Evolutionary conservation across 2,888 invertebrate species (phyloP).

Genomic region (Pecten maximus): DNA sequence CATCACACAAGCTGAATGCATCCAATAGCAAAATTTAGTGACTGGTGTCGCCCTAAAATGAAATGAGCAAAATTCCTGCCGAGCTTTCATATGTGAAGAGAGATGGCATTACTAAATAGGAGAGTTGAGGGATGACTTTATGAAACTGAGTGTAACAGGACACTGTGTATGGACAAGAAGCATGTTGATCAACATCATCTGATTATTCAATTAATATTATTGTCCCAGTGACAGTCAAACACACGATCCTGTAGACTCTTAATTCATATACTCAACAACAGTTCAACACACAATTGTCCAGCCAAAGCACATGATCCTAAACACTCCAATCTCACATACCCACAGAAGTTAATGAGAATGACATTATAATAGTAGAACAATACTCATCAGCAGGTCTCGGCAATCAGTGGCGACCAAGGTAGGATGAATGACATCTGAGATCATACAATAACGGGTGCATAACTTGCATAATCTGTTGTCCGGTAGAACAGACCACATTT

Average conservation of each 20-base stretch:
- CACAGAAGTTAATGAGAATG: not conserved
- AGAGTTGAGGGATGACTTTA: not conserved
- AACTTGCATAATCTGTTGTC: slow-evolving; percentile 2
- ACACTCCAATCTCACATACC: not conserved
- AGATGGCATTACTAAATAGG: not conserved
- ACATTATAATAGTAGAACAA: not conserved
- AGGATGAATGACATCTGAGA: not conserved
- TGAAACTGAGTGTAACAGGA: not conserved
- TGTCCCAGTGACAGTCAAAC: too few relatives aligned
- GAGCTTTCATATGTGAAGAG: not conserved
- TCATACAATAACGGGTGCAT: not conserved
- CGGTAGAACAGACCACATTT: not conserved
- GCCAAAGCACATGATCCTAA: too few relatives aligned
- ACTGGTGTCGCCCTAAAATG: not conserved
- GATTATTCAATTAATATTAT: too few relatives aligned
- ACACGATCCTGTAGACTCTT: too few relatives aligned
- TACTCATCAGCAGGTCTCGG: not conserved
- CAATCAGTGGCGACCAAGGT: not conserved
- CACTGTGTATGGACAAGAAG: not conserved
- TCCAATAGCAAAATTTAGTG: not conserved
- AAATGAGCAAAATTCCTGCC: slow-evolving; percentile 16
- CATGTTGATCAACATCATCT: not conserved
- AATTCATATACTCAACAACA: too few relatives aligned
- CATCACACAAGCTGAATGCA: not conserved
- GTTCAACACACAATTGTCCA: not conserved